Evolutionary conservation across 2,888 invertebrate species (phyloP).

Genomic region (Aplocera efformata): DNA sequence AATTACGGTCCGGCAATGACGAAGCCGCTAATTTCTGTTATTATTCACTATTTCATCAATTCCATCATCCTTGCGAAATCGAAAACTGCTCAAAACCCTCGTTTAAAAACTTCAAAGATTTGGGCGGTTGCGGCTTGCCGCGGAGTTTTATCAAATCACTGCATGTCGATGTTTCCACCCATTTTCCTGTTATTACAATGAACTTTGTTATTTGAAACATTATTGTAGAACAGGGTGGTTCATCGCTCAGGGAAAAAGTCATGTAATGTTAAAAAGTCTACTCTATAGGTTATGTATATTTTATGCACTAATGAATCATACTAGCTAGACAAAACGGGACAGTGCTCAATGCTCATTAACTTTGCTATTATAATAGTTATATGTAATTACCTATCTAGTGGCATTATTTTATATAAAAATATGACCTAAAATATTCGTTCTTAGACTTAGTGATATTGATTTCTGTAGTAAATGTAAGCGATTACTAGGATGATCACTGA

Average conservation of each 20-base stretch:
- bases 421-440: too few relatives aligned
- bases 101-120: not conserved
- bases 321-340: not conserved
- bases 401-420: too few relatives aligned
- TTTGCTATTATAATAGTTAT: too few relatives aligned
- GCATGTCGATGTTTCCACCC: not conserved
- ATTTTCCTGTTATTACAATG: conserved; percentile 4
- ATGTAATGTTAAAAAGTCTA: not conserved
- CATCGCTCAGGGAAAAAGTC: not conserved
- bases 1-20: conserved; percentile 42
- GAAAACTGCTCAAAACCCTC: too few relatives aligned
- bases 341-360: not conserved
- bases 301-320: conserved; percentile 24
- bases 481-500: too few relatives aligned
- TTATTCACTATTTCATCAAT: conserved; percentile 32
- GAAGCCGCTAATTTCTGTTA: conserved; percentile 56
- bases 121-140: conserved; percentile 17
- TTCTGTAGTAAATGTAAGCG: too few relatives aligned
- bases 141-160: conserved; percentile 6
- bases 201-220: too few relatives aligned
- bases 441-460: too few relatives aligned
- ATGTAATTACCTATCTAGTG: too few relatives aligned
- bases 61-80: not conserved
- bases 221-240: too few relatives aligned
- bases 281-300: conserved; percentile 22